A percentile compares a stretch with the other conserved stretches of the same genome.
These are phyloP conservation scores for Leptinotarsa haldemani DNA, from an alignment of 2,888 invertebrate genomes.

Conservation along the genomic window DNA sequence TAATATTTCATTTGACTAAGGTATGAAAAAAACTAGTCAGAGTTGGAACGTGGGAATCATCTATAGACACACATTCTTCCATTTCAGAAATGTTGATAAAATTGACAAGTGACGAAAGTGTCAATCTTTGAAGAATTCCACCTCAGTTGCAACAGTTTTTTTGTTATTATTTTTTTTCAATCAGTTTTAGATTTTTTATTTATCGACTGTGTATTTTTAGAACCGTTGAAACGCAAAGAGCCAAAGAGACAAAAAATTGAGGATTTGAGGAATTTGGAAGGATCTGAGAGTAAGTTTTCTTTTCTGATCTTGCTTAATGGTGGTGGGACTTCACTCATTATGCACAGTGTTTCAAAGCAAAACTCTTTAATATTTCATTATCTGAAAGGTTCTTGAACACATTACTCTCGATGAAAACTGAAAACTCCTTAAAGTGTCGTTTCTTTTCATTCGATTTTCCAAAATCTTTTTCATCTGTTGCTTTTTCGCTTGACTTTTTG, in stretches of 20 bases:
- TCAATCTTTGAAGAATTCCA: neutral
- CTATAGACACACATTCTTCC: too few species aligned
- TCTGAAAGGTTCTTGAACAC: neutral
- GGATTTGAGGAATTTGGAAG: slow-evolving; percentile 67
- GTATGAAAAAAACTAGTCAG: neutral
- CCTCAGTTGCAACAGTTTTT: neutral
- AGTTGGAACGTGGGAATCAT: too few species aligned
- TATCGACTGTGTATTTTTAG: slow-evolving; percentile 59
- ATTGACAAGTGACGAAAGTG: too few species aligned
- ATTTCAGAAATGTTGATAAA: too few species aligned
- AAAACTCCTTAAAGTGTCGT: neutral
- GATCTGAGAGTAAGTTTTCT: slow-evolving; percentile 68
- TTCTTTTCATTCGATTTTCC: too few species aligned
- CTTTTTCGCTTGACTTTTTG: slow-evolving; percentile 5
- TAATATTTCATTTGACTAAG: neutral
- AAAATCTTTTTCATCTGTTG: neutral
- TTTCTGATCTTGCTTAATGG: slow-evolving; percentile 47
- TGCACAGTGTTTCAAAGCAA: neutral
- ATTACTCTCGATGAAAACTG: neutral
- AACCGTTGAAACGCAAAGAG: slow-evolving; percentile 68
- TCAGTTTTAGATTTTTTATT: slow-evolving; percentile 33
- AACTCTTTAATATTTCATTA: neutral
- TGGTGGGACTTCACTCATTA: slow-evolving; percentile 37
- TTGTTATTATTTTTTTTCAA: slow-evolving; percentile 22
- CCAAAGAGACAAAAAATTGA: slow-evolving; percentile 71